These are phyloP conservation scores for Nasonia longicornis DNA, from an alignment of 1,140 invertebrate genomes.

Conservation along the genomic window DNA sequence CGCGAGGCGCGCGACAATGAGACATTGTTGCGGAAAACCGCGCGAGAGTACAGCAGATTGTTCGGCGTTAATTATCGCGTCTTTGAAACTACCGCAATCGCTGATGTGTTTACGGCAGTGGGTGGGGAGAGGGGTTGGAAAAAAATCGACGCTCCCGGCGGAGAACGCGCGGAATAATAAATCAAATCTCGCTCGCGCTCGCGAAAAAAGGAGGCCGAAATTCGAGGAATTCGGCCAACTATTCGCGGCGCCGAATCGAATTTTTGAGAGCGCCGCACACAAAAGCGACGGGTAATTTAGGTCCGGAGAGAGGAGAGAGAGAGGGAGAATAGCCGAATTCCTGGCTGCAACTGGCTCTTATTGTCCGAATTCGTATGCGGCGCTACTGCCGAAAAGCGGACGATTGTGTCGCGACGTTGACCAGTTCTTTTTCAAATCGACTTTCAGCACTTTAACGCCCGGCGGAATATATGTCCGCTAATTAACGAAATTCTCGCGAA, in stretches of 20 bases:
- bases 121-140: not conserved
- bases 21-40: not conserved
- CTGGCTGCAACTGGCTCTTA: slow-evolving; percentile 12
- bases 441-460: too few relatives aligned
- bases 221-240: not conserved
- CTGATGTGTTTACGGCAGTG: not conserved
- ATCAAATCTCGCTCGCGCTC: not conserved
- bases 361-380: slow-evolving; percentile 8
- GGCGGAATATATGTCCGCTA: too few relatives aligned
- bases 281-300: slow-evolving; percentile 38
- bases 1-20: not conserved
- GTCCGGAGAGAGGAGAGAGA: not conserved
- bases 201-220: not conserved
- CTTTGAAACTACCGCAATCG: not conserved
- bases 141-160: not conserved
- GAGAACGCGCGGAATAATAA: not conserved
- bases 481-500: too few relatives aligned
- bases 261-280: not conserved
- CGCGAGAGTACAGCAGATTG: not conserved
- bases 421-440: too few relatives aligned
- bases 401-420: not conserved
- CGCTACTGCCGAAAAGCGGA: not conserved
- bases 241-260: slow-evolving; percentile 19
- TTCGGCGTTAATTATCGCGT: not conserved
- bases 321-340: slow-evolving; percentile 4